Conservation (phyloP, 1,140 invertebrate species). For the Marisa cornuarietis region DNA sequence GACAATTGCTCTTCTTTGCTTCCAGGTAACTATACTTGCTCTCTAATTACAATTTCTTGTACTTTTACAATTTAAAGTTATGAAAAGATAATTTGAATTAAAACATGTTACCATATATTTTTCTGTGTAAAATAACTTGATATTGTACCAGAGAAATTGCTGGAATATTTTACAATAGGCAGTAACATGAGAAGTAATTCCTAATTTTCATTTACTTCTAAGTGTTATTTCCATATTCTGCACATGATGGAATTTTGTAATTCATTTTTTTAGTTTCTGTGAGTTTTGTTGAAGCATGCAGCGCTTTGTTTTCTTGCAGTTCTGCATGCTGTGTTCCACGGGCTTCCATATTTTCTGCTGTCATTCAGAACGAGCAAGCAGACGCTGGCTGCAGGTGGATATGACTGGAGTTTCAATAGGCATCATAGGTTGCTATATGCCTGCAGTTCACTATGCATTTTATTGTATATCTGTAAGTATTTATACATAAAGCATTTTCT, state of each 20-base stretch:
- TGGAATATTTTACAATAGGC: no score
- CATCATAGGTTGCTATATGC: slow-evolving; percentile 91
- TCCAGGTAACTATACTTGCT: slow-evolving; percentile 74
- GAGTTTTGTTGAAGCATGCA: not conserved
- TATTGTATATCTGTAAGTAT: slow-evolving; percentile 87
- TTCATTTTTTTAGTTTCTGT: no score
- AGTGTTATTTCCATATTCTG: no score
- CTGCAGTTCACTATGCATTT: slow-evolving; percentile 96
- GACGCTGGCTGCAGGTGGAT: slow-evolving; percentile 88
- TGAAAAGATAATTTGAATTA: no score
- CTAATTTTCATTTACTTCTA: no score
- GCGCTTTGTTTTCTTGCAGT: slow-evolving; percentile 70
- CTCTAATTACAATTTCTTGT: not conserved
- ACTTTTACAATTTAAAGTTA: not conserved
- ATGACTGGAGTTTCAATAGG: slow-evolving; percentile 93
- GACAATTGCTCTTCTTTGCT: slow-evolving; percentile 82
- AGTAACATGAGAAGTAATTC: no score
- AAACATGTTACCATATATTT: no score
- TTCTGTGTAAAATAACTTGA: no score
- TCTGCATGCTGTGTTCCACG: slow-evolving; percentile 92
- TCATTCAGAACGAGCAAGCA: slow-evolving; percentile 85
- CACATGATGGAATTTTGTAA: no score
- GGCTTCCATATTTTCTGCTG: slow-evolving; percentile 95
- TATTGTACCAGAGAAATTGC: no score
- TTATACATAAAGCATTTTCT: not conserved